These are phyloP conservation scores for Drosophila takahashii DNA, from an alignment of 1,140 invertebrate genomes.

Conservation along the genomic window DNA sequence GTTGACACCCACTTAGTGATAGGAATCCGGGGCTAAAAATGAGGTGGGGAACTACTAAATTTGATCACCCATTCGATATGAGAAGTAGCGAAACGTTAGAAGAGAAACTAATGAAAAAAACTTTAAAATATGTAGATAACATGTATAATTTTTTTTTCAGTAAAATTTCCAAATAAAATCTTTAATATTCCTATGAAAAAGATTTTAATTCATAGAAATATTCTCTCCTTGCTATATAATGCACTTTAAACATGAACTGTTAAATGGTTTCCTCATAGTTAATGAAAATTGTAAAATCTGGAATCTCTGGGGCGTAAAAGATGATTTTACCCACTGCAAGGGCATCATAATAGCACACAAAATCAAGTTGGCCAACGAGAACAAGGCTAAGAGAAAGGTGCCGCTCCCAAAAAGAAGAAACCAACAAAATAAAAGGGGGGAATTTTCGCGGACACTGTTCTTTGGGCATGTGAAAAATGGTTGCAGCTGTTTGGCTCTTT, in stretches of 20 bases:
- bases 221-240: too few species aligned
- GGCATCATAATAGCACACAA: neutral
- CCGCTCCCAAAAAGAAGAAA: constrained; percentile 21
- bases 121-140: too few species aligned
- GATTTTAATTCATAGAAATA: too few species aligned
- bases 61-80: constrained; percentile 5
- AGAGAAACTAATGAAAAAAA: neutral
- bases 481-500: constrained; percentile 28
- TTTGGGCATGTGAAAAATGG: constrained; percentile 40
- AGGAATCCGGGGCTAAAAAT: neutral
- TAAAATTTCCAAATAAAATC: too few species aligned
- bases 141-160: too few species aligned
- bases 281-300: too few species aligned
- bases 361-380: neutral
- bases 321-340: neutral
- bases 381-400: constrained; percentile 14
- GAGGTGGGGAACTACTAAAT: neutral
- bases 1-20: constrained; percentile 67
- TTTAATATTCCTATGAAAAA: too few species aligned
- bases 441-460: constrained; percentile 27
- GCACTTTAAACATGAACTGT: too few species aligned
- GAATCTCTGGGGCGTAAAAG: neutral
- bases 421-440: too few species aligned
- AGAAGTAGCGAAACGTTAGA: neutral
- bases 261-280: neutral